These are phyloP conservation scores for Notechis scutatus DNA, from an alignment of 2,113 vertebrate genomes.

Conservation along the genomic window DNA sequence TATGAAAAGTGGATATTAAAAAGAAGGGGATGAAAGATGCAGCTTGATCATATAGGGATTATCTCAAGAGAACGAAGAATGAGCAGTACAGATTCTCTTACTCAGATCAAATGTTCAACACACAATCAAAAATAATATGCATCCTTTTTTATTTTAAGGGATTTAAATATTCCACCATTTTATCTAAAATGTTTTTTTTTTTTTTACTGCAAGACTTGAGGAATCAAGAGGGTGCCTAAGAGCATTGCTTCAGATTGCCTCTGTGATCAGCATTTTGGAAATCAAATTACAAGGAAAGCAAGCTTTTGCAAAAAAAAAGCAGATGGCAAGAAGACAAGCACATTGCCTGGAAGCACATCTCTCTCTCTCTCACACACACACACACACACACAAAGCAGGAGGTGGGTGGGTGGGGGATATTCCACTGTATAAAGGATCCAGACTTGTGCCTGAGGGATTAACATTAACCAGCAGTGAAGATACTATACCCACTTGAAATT, in stretches of 20 bases:
- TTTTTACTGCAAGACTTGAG: background rate
- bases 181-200: background rate
- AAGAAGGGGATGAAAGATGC: background rate
- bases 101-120: background rate
- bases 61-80: background rate
- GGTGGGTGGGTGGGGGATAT: conserved; percentile 12
- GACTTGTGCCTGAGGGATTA: conserved; percentile 25
- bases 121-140: background rate
- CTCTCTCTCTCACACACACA: background rate
- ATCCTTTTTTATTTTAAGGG: background rate
- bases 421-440: conserved; percentile 38
- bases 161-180: background rate
- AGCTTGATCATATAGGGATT: background rate
- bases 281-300: conserved; percentile 35
- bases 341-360: conserved; percentile 7
- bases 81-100: background rate
- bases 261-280: conserved; percentile 40
- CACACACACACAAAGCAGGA: background rate
- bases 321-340: conserved; percentile 8
- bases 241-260: conserved; percentile 18
- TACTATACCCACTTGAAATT: conserved; percentile 45
- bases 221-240: background rate
- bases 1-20: background rate
- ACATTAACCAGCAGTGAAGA: conserved; percentile 35
- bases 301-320: conserved; percentile 29